Evolutionary conservation across 2,888 invertebrate genomes (phyloP).

Genomic region (Chaitophorus viminalis): DNA sequence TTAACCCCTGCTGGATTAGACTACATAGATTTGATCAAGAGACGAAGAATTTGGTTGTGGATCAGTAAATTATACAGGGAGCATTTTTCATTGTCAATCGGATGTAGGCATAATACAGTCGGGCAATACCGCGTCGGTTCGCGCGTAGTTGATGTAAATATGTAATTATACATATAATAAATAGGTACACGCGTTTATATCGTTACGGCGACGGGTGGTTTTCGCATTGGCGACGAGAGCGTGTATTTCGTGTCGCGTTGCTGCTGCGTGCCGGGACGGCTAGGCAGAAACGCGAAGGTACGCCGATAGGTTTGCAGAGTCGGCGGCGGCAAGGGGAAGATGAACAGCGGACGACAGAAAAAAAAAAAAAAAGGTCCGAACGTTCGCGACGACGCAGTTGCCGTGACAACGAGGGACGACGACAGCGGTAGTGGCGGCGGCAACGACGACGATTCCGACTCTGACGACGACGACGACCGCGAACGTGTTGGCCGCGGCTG

Average conservation of each 20-base stretch:
- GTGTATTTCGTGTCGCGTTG: neutral
- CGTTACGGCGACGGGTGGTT: neutral
- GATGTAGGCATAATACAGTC: too few relatives aligned
- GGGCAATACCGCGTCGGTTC: too few relatives aligned
- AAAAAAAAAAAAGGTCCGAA: conserved; percentile 13
- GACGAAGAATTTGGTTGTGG: too few relatives aligned
- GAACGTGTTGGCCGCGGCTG: neutral
- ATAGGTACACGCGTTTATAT: neutral
- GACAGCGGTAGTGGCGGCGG: neutral
- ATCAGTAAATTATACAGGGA: too few relatives aligned
- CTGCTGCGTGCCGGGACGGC: neutral
- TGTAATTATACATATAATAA: too few relatives aligned
- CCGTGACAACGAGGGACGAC: conserved; percentile 34
- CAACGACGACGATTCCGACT: neutral
- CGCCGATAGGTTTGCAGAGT: neutral
- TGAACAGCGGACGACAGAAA: neutral
- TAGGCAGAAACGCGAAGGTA: neutral
- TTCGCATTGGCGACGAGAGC: neutral
- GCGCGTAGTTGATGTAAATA: too few relatives aligned
- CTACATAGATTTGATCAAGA: too few relatives aligned
- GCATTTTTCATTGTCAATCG: too few relatives aligned
- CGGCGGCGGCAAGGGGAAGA: neutral
- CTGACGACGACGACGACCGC: neutral
- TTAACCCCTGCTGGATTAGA: too few relatives aligned
- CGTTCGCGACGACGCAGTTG: conserved; percentile 40